Conservation (phyloP, 2,113 vertebrate genomes). For the Lampris megalopsis region DNA sequence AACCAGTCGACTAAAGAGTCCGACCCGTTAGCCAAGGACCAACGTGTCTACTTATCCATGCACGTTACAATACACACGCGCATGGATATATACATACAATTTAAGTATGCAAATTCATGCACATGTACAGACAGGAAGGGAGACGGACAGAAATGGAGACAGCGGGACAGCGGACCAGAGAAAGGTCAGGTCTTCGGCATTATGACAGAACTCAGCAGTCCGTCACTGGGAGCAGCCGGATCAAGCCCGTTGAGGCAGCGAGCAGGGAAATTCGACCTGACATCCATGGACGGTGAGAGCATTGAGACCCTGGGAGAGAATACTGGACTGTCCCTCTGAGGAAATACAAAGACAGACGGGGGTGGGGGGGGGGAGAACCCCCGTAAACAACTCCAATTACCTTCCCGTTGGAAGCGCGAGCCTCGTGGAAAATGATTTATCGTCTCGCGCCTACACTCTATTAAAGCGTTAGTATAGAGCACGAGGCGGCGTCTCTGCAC, state of each 20-base stretch:
- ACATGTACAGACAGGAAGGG: conserved; percentile 11
- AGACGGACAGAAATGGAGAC: background rate
- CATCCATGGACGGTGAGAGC: background rate
- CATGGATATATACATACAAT: too few relatives aligned
- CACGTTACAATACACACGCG: too few relatives aligned
- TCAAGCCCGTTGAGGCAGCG: background rate
- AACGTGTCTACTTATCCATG: too few relatives aligned
- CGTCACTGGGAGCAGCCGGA: background rate
- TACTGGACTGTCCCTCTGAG: background rate
- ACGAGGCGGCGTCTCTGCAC: conserved; percentile 35
- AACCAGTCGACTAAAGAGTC: too few relatives aligned
- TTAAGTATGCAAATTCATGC: too few relatives aligned
- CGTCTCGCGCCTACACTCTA: conserved; percentile 19
- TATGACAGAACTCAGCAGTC: background rate
- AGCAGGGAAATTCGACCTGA: conserved; percentile 1
- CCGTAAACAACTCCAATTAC: background rate
- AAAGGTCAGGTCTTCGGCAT: background rate
- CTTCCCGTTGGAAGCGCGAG: conserved; percentile 18
- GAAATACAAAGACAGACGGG: background rate
- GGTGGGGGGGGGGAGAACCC: background rate
- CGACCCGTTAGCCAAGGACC: too few relatives aligned
- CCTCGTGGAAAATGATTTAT: conserved; percentile 48
- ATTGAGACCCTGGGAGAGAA: background rate
- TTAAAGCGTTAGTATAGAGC: conserved; percentile 48
- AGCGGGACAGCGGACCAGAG: background rate